phyloP scores from a whole-genome alignment of 64 coral and sea anemone genomes.

The Dendronephthya gigantea region DNA sequence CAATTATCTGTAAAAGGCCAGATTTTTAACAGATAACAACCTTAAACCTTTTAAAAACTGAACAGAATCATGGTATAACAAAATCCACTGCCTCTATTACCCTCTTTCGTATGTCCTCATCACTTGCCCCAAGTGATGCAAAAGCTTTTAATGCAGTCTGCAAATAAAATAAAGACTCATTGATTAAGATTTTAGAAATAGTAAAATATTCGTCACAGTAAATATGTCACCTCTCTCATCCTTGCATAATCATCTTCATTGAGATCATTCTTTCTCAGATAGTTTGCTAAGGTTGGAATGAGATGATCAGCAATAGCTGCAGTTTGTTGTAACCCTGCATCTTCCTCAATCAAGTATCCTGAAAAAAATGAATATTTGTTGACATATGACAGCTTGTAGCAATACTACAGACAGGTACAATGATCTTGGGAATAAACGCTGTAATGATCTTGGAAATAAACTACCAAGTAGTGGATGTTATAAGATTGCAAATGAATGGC shows the following conservation, averaged over 20 bases:
- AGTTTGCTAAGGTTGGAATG: constrained; percentile 72
- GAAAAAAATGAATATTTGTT: constrained; percentile 10
- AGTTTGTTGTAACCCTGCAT: constrained; percentile 68
- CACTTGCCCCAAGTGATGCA: constrained; percentile 87
- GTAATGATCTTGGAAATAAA: no score
- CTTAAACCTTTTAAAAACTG: background rate
- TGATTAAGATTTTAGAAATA: no score
- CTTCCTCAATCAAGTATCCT: constrained; percentile 97
- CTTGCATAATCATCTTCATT: constrained; percentile 65
- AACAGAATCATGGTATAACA: background rate
- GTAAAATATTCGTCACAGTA: no score
- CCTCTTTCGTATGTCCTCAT: constrained; percentile 91
- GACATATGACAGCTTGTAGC: background rate
- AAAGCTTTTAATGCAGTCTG: constrained; percentile 88
- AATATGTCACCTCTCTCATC: constrained; percentile 76
- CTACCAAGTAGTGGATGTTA: no score
- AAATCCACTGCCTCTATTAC: constrained; percentile 22
- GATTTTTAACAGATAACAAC: background rate
- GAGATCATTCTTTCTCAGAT: constrained; percentile 69
- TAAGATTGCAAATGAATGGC: background rate
- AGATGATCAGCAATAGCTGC: constrained; percentile 96
- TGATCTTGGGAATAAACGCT: background rate
- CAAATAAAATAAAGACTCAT: background rate
- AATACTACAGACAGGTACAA: background rate
- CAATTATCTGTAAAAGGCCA: constrained; percentile 55